Percentiles rank a stretch among this genome's conserved stretches.
These are phyloP conservation scores for Siniperca scherzeri DNA, from an alignment of 2,797 vertebrate species.

Conservation along the genomic window DNA sequence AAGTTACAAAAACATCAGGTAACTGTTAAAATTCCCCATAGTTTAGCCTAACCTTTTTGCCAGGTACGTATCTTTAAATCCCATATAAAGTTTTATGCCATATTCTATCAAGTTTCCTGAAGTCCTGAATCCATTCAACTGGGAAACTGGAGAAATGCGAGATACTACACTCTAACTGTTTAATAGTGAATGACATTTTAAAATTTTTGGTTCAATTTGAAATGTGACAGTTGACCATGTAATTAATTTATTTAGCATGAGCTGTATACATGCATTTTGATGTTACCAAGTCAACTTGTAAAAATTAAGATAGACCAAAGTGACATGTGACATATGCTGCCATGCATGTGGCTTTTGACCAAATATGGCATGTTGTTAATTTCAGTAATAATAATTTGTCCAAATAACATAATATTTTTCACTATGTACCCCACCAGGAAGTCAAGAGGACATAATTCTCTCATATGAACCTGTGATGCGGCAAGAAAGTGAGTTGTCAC, in stretches of 20 bases:
- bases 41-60: background rate
- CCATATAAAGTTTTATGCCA: background rate
- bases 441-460: constrained; percentile 95
- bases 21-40: background rate
- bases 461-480: constrained; percentile 96
- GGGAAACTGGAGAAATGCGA: background rate
- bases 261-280: background rate
- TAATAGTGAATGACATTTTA: background rate
- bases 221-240: background rate
- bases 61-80: background rate
- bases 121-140: background rate
- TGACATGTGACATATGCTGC: constrained; percentile 9
- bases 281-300: background rate
- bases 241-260: background rate
- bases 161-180: background rate
- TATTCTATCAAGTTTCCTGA: background rate
- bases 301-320: background rate
- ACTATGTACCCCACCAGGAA: constrained; percentile 88
- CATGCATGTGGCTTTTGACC: constrained; percentile 32
- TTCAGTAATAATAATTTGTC: constrained; percentile 4
- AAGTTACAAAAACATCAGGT: background rate
- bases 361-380: constrained; percentile 1
- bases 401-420: constrained; percentile 40
- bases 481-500: constrained; percentile 93
- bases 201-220: background rate